Conservation (phyloP, 2,888 invertebrate genomes). For the Cheilosia soror region DNA sequence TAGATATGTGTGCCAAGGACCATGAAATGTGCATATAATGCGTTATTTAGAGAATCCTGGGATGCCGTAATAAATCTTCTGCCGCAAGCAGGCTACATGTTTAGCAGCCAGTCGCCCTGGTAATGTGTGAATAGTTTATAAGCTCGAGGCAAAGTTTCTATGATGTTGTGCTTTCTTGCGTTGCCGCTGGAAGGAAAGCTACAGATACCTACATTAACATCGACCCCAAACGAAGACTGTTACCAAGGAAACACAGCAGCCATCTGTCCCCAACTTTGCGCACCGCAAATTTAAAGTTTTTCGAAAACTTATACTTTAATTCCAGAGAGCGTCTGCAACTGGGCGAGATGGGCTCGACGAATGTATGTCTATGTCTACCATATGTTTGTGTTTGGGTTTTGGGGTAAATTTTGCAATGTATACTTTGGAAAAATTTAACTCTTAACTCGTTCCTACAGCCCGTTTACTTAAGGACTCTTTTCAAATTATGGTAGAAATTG, state of each 20-base stretch:
- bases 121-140: conserved; percentile 71
- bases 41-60: conserved; percentile 61
- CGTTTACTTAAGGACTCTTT: conserved; percentile 50
- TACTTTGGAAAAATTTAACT: conserved; percentile 60
- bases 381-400: conserved; percentile 64
- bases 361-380: conserved; percentile 25
- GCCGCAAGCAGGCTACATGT: conserved; percentile 48
- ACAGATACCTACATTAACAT: conserved; percentile 1
- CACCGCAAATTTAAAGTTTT: conserved; percentile 70
- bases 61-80: conserved; percentile 61
- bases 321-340: conserved; percentile 19
- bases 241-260: conserved; percentile 53
- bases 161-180: conserved; percentile 29
- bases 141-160: conserved; percentile 38
- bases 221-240: conserved; percentile 19
- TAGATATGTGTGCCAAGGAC: conserved; percentile 45
- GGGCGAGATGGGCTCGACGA: conserved; percentile 20
- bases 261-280: conserved; percentile 64
- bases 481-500: conserved; percentile 63
- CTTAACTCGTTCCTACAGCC: conserved; percentile 29
- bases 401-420: conserved; percentile 45
- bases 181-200: conserved; percentile 15
- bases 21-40: conserved; percentile 72
- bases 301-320: conserved; percentile 58
- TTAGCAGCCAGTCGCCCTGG: conserved; percentile 40